Base-by-base conservation (phyloP, 1,140 invertebrate genomes). In the Dendrolimus punctatus region DNA sequence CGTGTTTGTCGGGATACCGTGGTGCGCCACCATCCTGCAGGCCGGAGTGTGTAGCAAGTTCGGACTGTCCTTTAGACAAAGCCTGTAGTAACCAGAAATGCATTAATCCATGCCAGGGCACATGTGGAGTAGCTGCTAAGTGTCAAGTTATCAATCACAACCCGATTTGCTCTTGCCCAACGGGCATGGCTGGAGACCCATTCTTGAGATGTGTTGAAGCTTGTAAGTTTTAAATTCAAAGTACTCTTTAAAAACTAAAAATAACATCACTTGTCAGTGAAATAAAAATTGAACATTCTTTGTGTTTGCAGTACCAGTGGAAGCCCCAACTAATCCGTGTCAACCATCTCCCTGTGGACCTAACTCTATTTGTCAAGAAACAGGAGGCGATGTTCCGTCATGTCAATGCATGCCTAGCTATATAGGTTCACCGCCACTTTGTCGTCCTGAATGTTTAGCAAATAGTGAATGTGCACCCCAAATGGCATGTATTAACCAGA, bases 381-480 rank as follows among this genome's bases (percentile, higher is more conserved):
- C 80, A 38, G 72, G 86, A 49, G 76, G 87, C 45, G 85, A 87
- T 10, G 77, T 87, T 6, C 89, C 90, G 2, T 88, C 89, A 39
- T 95, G 94, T 71, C 88, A 90, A 51, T 95, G 94, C 72, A 81
- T 90, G 56, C 84, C 88, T 2, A 89, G 89, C 48, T 93, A 90
- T 64, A 88, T 91, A 46, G 93, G 93, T 45, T 84, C 85, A 10
- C 92, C 93, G 23, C 92, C 92, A 39, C 90, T 91, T 66, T 95
- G 93, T 71, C 88, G 91, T 6, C 92, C 93, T 8, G 92, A 94
- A 77, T 94, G 93, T 78, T 84, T 88, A 8, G 89, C 92, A 2
- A 91, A 95, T 70, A 87, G 90, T n/a, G 93, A 95, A 72, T 96
- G 95, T 76, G 76, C 90, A 5, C 90, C 90, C 51, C 89, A 91